phyloP scores from a whole-genome alignment of 2,113 vertebrate genomes.

The Dicrurus megarhynchus region DNA sequence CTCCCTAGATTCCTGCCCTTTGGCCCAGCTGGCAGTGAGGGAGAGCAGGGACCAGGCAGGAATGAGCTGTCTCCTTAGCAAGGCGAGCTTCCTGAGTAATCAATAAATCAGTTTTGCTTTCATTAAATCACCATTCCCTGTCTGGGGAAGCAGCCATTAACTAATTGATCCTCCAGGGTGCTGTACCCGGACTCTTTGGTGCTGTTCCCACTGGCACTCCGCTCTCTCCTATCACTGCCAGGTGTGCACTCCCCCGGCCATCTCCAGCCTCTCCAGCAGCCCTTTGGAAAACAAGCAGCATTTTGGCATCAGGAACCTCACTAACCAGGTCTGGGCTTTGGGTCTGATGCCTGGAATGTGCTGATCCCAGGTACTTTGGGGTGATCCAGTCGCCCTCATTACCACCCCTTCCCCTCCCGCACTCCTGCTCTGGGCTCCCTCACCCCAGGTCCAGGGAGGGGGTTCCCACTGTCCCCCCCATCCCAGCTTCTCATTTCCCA shows the following conservation, averaged over 20 bases:
- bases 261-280: background rate
- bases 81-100: constrained; percentile 28
- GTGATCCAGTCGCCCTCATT: too few relatives aligned
- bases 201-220: background rate
- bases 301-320: background rate
- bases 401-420: rapidly evolving
- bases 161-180: background rate
- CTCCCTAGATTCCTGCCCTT: background rate
- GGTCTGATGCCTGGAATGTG: background rate
- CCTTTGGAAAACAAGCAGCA: background rate
- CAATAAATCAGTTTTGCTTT: constrained; percentile 20
- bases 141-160: background rate
- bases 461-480: background rate
- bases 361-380: background rate
- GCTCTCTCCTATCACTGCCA: background rate
- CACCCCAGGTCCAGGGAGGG: background rate
- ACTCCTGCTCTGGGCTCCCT: background rate
- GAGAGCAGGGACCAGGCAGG: background rate
- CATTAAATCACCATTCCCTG: constrained; percentile 35
- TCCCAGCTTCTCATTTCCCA: background rate
- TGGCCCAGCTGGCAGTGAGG: background rate
- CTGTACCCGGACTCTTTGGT: background rate
- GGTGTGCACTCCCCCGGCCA: too few relatives aligned
- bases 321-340: background rate
- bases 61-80: constrained; percentile 5